Percentiles rank a stretch among this genome's conserved stretches.
Evolutionary conservation across 2,113 vertebrate species (phyloP).

Genomic region (Chelonoidis abingdonii): DNA sequence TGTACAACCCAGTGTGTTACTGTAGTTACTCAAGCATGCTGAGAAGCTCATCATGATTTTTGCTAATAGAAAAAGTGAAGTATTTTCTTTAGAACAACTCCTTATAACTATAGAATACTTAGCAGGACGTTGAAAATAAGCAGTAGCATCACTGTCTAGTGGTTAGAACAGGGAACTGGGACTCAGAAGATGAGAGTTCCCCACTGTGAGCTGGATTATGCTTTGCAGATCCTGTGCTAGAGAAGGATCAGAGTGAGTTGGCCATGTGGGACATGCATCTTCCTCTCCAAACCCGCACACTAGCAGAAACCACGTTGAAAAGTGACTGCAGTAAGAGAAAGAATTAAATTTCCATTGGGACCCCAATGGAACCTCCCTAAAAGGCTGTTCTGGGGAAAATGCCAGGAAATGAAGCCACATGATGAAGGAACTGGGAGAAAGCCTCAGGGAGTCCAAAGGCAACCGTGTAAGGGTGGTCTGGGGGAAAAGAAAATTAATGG

Average conservation of each 20-base stretch:
- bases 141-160: not conserved
- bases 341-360: not conserved
- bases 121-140: not conserved
- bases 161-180: not conserved
- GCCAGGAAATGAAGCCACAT: not conserved
- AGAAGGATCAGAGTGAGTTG: not conserved
- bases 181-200: not conserved
- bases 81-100: not conserved
- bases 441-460: not conserved
- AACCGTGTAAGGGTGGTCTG: not conserved
- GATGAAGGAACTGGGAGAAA: not conserved
- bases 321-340: not conserved
- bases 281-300: not conserved
- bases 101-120: not conserved
- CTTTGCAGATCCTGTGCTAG: not conserved
- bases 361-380: not conserved
- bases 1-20: not conserved
- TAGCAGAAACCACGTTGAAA: not conserved
- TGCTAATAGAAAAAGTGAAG: constrained; percentile 43
- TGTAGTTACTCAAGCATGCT: not conserved
- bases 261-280: not conserved
- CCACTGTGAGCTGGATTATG: not conserved
- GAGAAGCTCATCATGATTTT: not conserved
- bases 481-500: not conserved
- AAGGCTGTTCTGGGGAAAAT: not conserved